Conservation (phyloP, 2,113 vertebrate species). For the Podocnemis expansa region DNA sequence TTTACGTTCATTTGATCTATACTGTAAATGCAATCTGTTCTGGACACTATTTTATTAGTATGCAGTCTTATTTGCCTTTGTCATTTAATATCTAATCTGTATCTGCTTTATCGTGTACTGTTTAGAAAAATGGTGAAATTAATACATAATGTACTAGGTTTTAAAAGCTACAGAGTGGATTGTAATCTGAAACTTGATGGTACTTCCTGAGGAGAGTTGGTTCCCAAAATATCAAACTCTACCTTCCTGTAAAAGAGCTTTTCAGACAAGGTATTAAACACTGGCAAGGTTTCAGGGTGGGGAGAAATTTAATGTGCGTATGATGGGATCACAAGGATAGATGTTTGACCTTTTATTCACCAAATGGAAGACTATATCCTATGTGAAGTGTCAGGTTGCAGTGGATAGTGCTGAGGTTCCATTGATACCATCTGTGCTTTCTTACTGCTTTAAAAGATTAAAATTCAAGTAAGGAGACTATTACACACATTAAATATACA, state of each 20-base stretch:
- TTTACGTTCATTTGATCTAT: slow-evolving; percentile 32
- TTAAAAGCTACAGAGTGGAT: slow-evolving; percentile 3
- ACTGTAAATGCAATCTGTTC: slow-evolving; percentile 41
- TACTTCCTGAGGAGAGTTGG: slow-evolving; percentile 2
- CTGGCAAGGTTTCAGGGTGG: background rate
- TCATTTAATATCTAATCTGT: slow-evolving; percentile 25
- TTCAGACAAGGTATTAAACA: background rate
- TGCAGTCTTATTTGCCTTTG: slow-evolving; percentile 17
- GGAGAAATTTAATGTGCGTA: background rate
- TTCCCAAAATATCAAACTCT: background rate
- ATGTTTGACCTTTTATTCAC: background rate
- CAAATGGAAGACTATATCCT: slow-evolving; percentile 35
- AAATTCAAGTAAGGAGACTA: background rate
- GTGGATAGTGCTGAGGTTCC: slow-evolving; percentile 24
- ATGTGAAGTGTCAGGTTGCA: slow-evolving; percentile 39
- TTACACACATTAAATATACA: background rate
- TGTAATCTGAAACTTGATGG: slow-evolving; percentile 30
- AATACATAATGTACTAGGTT: background rate
- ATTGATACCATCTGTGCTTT: slow-evolving; percentile 62
- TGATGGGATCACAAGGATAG: background rate
- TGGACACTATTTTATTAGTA: background rate
- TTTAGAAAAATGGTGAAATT: background rate
- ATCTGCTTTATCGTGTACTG: slow-evolving; percentile 18
- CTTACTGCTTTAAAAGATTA: background rate
- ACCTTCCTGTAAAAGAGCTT: background rate